phyloP scores from a whole-genome alignment of 64 coral and sea anemone species.

The Montipora foliosa region DNA sequence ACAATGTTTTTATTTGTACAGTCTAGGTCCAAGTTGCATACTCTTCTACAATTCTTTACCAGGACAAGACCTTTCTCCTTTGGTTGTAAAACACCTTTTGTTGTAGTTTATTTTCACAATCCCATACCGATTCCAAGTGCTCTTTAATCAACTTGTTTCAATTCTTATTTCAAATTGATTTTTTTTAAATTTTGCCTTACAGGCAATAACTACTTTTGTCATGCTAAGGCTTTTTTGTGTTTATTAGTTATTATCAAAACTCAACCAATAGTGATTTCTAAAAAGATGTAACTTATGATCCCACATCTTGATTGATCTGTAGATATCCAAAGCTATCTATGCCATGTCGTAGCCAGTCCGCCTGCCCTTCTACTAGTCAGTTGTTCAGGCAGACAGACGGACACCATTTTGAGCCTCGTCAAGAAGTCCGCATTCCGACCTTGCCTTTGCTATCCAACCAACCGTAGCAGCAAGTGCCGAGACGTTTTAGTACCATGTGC shows the following conservation, averaged over 20 bases:
- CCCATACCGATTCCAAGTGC: no score
- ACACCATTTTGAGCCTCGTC: constrained; percentile 48
- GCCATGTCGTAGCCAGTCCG: constrained; percentile 60
- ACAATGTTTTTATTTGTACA: background rate
- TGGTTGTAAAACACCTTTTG: background rate
- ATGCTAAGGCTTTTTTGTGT: no score
- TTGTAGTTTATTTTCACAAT: no score
- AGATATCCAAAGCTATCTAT: constrained; percentile 59
- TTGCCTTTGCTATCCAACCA: constrained; percentile 56
- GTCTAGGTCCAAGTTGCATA: no score
- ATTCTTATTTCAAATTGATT: no score
- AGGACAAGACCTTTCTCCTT: no score
- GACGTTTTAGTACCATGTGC: constrained; percentile 51
- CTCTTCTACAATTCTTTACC: no score
- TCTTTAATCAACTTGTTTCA: no score
- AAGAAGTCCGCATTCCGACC: constrained; percentile 36
- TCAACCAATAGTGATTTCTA: constrained; percentile 5
- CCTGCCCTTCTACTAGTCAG: constrained; percentile 41
- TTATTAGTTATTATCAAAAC: background rate
- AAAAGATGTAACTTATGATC: constrained; percentile 44
- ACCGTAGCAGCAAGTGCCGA: constrained; percentile 58
- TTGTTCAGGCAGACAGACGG: constrained; percentile 44
- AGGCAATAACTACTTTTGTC: background rate
- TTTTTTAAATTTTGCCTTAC: no score
- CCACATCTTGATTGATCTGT: constrained; percentile 57